phyloP scores from a whole-genome alignment of 1,140 invertebrate species.

The Chionoecetes opilio region DNA sequence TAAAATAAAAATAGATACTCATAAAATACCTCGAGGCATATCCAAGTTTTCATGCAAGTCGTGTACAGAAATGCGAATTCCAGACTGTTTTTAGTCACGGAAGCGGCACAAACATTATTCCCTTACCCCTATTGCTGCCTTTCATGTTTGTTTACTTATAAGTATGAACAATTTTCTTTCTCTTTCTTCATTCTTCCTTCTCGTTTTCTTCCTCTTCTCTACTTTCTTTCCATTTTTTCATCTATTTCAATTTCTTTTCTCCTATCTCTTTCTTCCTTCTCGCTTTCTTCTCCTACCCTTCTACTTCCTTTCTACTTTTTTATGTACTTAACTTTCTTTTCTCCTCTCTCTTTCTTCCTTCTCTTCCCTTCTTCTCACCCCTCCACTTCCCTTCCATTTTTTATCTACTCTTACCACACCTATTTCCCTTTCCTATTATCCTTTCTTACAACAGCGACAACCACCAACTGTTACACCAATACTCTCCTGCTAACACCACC shows the following conservation, averaged over 20 bases:
- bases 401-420: background rate
- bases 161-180: background rate
- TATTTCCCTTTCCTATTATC: too few species aligned
- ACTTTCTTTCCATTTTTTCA: background rate
- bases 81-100: conserved; percentile 28
- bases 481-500: too few species aligned
- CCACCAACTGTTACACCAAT: too few species aligned
- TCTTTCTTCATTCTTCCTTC: background rate
- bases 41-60: background rate
- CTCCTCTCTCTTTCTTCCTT: background rate
- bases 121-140: background rate
- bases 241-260: background rate
- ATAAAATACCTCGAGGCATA: background rate
- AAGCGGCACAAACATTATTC: background rate
- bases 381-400: background rate
- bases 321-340: background rate
- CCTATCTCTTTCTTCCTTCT: background rate
- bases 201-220: background rate
- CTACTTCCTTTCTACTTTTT: background rate
- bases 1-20: background rate
- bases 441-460: too few species aligned
- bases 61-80: conserved; percentile 2
- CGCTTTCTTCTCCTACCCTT: background rate
- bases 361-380: background rate
- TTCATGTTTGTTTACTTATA: background rate